These are phyloP conservation scores for Megathymus violae DNA, from an alignment of 1,140 invertebrate genomes.

Conservation along the genomic window DNA sequence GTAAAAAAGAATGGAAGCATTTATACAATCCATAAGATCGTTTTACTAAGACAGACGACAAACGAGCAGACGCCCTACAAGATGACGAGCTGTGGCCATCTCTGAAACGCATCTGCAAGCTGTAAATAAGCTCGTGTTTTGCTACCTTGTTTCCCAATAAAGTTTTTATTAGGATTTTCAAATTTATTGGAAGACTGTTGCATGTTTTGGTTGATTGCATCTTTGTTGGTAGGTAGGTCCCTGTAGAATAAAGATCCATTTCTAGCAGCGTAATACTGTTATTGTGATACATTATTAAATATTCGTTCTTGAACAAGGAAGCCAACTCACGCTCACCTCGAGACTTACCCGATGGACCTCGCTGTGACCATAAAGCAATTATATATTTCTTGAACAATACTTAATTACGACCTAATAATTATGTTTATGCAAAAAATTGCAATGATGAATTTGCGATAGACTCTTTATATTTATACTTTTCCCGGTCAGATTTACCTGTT, in stretches of 20 bases:
- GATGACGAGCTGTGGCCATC: no score
- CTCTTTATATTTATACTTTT: background rate
- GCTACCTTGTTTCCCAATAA: no score
- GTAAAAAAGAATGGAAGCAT: no score
- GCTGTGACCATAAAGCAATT: slow-evolving; percentile 25
- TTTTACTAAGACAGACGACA: no score
- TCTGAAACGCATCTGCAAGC: no score
- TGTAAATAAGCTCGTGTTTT: no score
- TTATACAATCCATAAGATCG: no score
- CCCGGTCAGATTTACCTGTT: background rate
- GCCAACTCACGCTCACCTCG: slow-evolving; percentile 4
- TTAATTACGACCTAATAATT: slow-evolving; percentile 20
- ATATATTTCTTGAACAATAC: slow-evolving; percentile 12
- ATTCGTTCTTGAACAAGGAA: slow-evolving; percentile 11
- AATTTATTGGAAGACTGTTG: no score
- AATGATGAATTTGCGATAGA: background rate
- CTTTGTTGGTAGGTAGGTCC: no score
- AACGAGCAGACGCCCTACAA: no score
- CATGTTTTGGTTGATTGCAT: no score
- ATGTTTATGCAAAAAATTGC: slow-evolving; percentile 2
- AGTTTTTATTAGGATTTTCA: no score
- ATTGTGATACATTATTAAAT: slow-evolving; percentile 9
- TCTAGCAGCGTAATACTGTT: background rate
- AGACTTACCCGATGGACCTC: slow-evolving; percentile 9
- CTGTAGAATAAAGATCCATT: background rate